phyloP scores from a whole-genome alignment of 2,113 vertebrate genomes.

The Opisthocomus hoazin region DNA sequence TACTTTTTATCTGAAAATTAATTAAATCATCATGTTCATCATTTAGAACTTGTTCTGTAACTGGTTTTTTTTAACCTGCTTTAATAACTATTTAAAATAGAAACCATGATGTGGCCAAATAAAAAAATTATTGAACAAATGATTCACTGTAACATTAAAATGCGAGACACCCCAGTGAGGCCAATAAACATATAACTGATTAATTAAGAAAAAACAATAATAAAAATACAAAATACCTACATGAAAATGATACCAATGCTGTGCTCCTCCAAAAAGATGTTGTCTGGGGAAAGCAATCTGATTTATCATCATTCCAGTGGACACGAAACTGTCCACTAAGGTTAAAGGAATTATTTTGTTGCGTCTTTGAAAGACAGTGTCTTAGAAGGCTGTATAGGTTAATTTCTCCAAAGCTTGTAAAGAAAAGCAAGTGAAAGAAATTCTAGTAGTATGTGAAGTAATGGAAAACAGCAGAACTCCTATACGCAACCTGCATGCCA shows the following conservation, averaged over 20 bases:
- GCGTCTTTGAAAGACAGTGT: background rate
- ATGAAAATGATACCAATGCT: background rate
- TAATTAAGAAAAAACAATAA: background rate
- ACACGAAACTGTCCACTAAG: background rate
- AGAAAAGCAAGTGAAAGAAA: background rate
- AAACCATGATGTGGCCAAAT: background rate
- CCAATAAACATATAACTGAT: background rate
- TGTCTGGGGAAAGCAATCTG: background rate
- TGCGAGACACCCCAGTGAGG: background rate
- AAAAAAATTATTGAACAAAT: background rate
- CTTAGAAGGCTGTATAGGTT: background rate
- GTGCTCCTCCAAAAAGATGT: background rate
- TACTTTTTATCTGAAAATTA: background rate
- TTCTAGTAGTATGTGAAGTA: background rate
- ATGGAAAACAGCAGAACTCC: background rate
- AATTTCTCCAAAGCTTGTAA: background rate
- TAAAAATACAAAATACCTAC: background rate
- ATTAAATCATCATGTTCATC: background rate
- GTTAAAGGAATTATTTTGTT: background rate
- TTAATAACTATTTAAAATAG: background rate
- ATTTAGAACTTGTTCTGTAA: background rate
- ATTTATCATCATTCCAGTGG: rapidly evolving
- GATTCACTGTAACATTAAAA: background rate
- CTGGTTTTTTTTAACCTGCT: background rate
- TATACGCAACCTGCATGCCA: background rate